phyloP scores from a whole-genome alignment of 2,797 vertebrate genomes.

The Psittacula derbiana region DNA sequence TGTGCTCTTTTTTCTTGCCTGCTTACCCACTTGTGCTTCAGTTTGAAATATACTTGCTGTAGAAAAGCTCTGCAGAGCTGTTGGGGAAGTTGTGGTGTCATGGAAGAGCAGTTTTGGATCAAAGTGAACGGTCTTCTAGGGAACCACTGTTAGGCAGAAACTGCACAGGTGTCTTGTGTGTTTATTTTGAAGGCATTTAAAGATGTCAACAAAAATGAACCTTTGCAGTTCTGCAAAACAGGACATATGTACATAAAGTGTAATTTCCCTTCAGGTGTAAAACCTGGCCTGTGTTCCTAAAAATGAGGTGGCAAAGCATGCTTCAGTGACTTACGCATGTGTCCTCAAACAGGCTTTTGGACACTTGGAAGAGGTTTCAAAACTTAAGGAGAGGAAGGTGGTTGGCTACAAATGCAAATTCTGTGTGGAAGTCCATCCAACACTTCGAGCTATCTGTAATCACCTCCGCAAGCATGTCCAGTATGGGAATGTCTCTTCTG shows the following conservation, averaged over 20 bases:
- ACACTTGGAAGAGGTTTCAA: slow-evolving; percentile 77
- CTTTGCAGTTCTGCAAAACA: background rate
- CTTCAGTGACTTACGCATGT: slow-evolving; percentile 33
- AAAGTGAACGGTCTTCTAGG: background rate
- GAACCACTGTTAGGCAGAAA: background rate
- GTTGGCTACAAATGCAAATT: slow-evolving; percentile 98
- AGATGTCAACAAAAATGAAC: background rate
- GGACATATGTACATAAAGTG: accelerated
- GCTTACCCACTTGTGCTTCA: background rate
- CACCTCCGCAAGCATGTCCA: slow-evolving; percentile 97
- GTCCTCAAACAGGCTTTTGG: slow-evolving; percentile 78
- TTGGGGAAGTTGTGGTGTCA: background rate
- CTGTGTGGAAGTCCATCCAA: slow-evolving; percentile 95
- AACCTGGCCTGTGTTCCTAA: background rate
- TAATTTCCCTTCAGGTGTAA: background rate
- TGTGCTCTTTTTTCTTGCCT: background rate
- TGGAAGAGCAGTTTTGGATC: background rate
- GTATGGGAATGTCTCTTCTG: slow-evolving; percentile 89
- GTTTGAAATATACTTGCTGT: background rate
- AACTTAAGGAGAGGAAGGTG: slow-evolving; percentile 81
- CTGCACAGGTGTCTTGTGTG: background rate
- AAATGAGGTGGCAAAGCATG: background rate
- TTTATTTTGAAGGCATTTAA: background rate
- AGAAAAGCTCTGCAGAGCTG: background rate
- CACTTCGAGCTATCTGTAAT: slow-evolving; percentile 96